Percentiles rank a stretch among this genome's conserved stretches.
Conservation (phyloP, 2,797 vertebrate species). For the Tachyglossus aculeatus region DNA sequence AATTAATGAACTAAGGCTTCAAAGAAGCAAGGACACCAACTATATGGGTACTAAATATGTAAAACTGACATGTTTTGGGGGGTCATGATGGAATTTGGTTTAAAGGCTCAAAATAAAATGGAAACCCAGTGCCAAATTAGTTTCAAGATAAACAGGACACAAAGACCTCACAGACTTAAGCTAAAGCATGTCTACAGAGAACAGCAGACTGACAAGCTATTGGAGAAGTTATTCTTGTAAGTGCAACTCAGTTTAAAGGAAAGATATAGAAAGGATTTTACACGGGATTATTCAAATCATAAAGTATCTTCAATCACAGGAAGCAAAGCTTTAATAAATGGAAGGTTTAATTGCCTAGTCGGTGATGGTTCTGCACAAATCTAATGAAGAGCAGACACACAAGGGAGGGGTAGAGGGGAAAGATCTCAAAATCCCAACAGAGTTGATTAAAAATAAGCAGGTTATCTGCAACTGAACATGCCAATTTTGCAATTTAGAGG, state of each 20-base stretch:
- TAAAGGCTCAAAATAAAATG: too few species aligned
- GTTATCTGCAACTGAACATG: neutral
- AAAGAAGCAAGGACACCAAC: too few species aligned
- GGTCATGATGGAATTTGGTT: too few species aligned
- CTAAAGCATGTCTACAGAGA: too few species aligned
- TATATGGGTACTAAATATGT: too few species aligned
- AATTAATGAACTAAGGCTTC: too few species aligned
- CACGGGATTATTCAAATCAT: neutral
- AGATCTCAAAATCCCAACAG: neutral
- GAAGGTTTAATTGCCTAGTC: neutral
- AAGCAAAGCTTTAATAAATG: neutral
- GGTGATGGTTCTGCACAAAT: fast-evolving
- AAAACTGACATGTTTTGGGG: too few species aligned
- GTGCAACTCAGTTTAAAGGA: neutral
- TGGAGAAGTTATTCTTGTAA: neutral
- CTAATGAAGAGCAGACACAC: neutral
- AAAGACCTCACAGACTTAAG: too few species aligned
- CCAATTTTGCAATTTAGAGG: neutral
- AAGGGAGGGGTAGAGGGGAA: neutral
- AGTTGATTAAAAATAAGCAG: neutral
- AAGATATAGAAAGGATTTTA: neutral
- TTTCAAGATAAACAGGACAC: too few species aligned
- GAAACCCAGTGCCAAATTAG: too few species aligned
- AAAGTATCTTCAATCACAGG: neutral
- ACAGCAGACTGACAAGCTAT: too few species aligned